These are phyloP conservation scores for Cybosia mesomella DNA, from an alignment of 2,888 invertebrate species.

Conservation along the genomic window DNA sequence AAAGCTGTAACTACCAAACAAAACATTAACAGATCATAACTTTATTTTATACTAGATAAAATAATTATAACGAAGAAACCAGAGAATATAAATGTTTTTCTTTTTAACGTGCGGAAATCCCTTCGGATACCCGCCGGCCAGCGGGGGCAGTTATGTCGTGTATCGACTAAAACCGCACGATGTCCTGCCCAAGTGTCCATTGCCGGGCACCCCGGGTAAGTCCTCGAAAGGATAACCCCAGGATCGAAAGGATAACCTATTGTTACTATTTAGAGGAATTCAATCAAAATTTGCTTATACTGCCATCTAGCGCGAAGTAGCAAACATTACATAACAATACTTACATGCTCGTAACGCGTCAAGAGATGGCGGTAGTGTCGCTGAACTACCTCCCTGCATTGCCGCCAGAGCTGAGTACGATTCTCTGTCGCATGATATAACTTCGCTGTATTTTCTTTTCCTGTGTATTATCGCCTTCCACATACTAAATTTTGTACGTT, in stretches of 20 bases:
- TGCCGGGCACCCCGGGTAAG: too few species aligned
- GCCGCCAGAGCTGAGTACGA: conserved; percentile 82
- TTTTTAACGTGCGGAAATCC: too few species aligned
- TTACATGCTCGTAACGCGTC: conserved; percentile 84
- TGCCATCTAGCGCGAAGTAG: conserved; percentile 77
- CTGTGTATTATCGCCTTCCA: conserved; percentile 82
- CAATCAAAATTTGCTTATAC: conserved; percentile 7
- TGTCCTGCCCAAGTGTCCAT: too few species aligned
- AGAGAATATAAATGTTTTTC: neutral
- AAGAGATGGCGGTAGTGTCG: conserved; percentile 84
- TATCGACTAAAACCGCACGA: too few species aligned
- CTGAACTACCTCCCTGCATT: conserved; percentile 80
- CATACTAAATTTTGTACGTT: conserved; percentile 78
- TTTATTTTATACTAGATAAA: neutral
- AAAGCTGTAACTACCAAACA: neutral
- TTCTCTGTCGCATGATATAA: conserved; percentile 75
- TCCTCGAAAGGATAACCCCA: too few species aligned
- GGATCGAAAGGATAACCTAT: too few species aligned
- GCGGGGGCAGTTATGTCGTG: too few species aligned
- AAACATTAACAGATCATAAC: neutral
- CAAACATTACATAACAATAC: conserved; percentile 62
- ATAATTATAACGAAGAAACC: neutral
- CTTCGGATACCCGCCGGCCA: too few species aligned
- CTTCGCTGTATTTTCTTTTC: conserved; percentile 82
- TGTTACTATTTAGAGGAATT: neutral